Evolutionary conservation across 2,888 invertebrate species (phyloP), one percentile per base, ranked within the genome.

Genomic region (Amorpha juglandis): DNA sequence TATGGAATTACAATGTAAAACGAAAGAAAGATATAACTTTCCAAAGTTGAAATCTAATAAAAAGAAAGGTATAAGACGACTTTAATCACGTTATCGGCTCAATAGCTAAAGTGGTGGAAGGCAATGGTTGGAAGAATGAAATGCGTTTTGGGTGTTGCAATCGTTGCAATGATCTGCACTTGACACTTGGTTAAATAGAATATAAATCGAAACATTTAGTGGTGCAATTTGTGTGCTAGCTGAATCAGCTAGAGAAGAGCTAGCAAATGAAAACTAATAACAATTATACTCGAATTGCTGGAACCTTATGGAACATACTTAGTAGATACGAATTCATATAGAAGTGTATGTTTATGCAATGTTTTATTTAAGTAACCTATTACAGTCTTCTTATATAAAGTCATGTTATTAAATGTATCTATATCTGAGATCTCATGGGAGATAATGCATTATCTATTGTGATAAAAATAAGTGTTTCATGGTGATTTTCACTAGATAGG

Each of bases 121-220:
- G 27, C 4, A 4, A 3, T 27, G 4, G 16, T 38, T 55, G 55
- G 16, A 16, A 55, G 35, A 55, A 19, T n/a, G 33, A 55, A 55
- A 35, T 14, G 52, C n/a, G n/a, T 9, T 16, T 35, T 16, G 9
- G 33, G n/a, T n/a, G n/a, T n/a, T n/a, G n/a, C n/a, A n/a, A n/a
- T n/a, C n/a, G n/a, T 55, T 35, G 55, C 55, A 55, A 35, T 55
- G 1, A 55, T 38, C 55, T 55, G 55, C 38, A 35, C 11, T n/a
- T 55, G 38, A 38, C 38, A 55, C n/a, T 35, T 55, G 16, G 21
- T 55, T 55, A n/a, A 38, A n/a, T 55, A 16, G 16, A 16, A 55
- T 55, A 16, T 38, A 16, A 8, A 38, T 35, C 16, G n/a, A 35
- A 55, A 55, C 11, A 38, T 38, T 35, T 35, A 16, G 11, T n/a